A percentile compares a stretch with the other conserved stretches of the same genome.
These are phyloP conservation scores for Microplitis demolitor DNA, from an alignment of 1,140 invertebrate genomes.

Conservation along the genomic window DNA sequence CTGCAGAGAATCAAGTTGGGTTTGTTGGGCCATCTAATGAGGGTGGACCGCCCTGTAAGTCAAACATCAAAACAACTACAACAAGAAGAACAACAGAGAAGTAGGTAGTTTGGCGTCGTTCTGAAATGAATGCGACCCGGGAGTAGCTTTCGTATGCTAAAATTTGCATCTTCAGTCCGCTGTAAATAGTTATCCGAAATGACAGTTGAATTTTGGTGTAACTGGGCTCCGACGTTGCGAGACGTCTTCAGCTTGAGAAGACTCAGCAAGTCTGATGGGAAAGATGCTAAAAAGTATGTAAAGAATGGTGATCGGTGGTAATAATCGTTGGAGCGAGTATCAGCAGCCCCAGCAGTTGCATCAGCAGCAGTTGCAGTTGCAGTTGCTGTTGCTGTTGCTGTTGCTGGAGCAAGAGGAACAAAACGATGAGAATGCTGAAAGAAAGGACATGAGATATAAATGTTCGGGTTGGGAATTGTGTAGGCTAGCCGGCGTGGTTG, in stretches of 20 bases:
- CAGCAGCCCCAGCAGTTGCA: not conserved
- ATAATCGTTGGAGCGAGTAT: conserved; percentile 22
- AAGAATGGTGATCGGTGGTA: conserved; percentile 9
- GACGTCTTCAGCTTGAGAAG: not conserved
- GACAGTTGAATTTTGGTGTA: conserved; percentile 50
- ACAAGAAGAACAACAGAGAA: not conserved
- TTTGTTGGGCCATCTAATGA: conserved; percentile 38
- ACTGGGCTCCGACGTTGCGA: not conserved
- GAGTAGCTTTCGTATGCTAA: conserved; percentile 34
- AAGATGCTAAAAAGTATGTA: not conserved
- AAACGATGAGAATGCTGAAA: conserved; percentile 34
- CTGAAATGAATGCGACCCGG: conserved; percentile 11
- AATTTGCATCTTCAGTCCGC: conserved; percentile 36
- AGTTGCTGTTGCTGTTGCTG: too few relatives aligned
- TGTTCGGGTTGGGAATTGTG: not conserved
- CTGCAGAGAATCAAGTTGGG: not conserved
- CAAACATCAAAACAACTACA: conserved; percentile 23
- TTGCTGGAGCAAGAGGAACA: conserved; percentile 47
- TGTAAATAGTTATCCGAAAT: conserved; percentile 57
- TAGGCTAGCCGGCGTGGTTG: not conserved
- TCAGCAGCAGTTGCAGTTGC: not conserved
- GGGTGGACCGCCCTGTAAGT: conserved; percentile 43
- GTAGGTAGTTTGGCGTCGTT: not conserved
- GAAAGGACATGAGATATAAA: conserved; percentile 3
- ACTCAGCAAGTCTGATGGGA: not conserved